phyloP scores from a whole-genome alignment of 2,797 vertebrate genomes.

The Petrocephalus schoutedeni region DNA sequence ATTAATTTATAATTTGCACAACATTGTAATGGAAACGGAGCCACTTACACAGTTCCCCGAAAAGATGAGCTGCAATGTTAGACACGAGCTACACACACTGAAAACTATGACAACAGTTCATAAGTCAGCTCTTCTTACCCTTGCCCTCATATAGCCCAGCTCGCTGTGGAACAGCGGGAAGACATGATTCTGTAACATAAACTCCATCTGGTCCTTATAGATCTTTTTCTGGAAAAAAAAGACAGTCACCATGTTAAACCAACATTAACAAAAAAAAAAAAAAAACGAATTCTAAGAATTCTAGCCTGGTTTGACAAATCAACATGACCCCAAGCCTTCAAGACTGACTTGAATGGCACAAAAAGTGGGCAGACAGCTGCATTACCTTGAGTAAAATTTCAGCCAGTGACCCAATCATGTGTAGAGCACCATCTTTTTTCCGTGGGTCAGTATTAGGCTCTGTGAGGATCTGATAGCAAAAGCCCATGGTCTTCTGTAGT shows the following conservation, averaged over 20 bases:
- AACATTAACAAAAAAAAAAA: not conserved
- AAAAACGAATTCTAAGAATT: not conserved
- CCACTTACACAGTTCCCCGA: not conserved
- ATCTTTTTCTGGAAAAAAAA: conserved; percentile 81
- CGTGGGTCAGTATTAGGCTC: conserved; percentile 85
- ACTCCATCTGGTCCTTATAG: conserved; percentile 99
- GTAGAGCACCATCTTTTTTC: conserved; percentile 96
- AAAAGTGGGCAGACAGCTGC: not conserved
- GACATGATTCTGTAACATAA: conserved; percentile 97
- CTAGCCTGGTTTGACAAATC: not conserved
- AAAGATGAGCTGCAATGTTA: not conserved
- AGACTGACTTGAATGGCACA: not conserved
- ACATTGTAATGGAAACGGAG: not conserved
- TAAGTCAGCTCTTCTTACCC: conserved; percentile 65
- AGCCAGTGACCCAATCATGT: conserved; percentile 98
- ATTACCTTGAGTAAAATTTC: conserved; percentile 94
- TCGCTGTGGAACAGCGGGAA: conserved; percentile 94
- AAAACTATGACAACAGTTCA: not conserved
- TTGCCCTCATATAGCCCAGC: conserved; percentile 97
- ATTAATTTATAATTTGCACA: not conserved
- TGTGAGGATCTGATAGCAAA: conserved; percentile 96
- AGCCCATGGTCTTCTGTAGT: conserved; percentile 96
- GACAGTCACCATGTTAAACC: not conserved
- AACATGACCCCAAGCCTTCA: not conserved
- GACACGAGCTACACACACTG: not conserved